Evolutionary conservation across 53 echinoderm and acorn worm species (phyloP).

Genomic region (Echinometra lucunter): DNA sequence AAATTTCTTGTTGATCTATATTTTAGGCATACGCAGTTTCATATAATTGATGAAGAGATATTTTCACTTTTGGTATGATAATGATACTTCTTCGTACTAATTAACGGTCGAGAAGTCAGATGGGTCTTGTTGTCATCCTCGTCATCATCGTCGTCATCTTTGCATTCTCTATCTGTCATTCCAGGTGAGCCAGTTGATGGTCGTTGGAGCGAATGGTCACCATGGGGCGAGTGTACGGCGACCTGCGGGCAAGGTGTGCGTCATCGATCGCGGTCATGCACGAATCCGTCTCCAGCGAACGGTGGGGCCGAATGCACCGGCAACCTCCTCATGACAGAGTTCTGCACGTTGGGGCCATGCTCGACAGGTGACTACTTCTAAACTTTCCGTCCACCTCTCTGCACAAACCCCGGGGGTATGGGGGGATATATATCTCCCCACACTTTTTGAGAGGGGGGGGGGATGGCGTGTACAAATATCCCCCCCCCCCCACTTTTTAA

Average conservation of each 20-base stretch:
- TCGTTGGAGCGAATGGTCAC: slow-evolving; percentile 86
- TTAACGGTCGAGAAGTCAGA: too few species aligned
- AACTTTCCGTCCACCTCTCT: too few species aligned
- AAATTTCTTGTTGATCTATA: too few species aligned
- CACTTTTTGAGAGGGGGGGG: too few species aligned
- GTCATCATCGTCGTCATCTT: neutral
- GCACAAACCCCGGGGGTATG: too few species aligned
- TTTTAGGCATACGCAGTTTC: neutral
- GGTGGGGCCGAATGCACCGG: slow-evolving; percentile 87
- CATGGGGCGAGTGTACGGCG: slow-evolving; percentile 89
- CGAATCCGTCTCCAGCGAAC: slow-evolving; percentile 83
- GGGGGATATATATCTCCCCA: too few species aligned
- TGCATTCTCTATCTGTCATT: neutral
- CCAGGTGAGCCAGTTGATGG: slow-evolving; percentile 76
- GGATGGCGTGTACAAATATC: too few species aligned
- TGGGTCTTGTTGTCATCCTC: neutral
- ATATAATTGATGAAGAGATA: neutral
- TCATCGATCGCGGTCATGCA: slow-evolving; percentile 81
- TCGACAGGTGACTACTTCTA: neutral
- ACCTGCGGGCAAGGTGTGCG: slow-evolving; percentile 87
- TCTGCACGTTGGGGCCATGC: slow-evolving; percentile 39
- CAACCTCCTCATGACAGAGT: slow-evolving; percentile 72
- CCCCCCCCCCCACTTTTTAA: too few species aligned
- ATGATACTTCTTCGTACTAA: neutral
- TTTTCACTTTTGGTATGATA: neutral